Evolutionary conservation across 2,888 invertebrate genomes (phyloP), one percentile per base, ranked within the genome.

Genomic region (Drosophila flavopinicola): DNA sequence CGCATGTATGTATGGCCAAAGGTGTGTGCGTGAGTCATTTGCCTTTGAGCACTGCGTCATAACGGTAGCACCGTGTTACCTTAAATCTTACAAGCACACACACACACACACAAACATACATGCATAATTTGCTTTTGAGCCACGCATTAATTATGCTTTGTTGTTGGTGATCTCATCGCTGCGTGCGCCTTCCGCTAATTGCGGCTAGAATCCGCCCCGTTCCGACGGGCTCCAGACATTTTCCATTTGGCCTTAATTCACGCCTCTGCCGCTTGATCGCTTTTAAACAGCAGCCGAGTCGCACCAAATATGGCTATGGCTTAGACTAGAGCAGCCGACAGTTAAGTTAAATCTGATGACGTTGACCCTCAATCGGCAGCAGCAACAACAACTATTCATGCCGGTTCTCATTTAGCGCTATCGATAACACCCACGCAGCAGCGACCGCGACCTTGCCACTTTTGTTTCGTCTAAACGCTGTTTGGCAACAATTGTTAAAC

Each of bases 291-390:
- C 82, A 71, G 85, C 74, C 76, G 53, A 39, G 35, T 60, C 75
- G 44, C 65, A 53, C 80, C 74, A 71, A 59, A 76, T 73, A 85
- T 74, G 82, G 82, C 58, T 38, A 41, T 74, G 82, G 82, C 58
- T 38, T 41, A 67, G 53, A 60, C 59, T 44, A 27, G n/a, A 56
- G 37, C 58, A 51, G 30, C 20, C 51, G 58, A 25, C 73, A 64
- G 64, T 77, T 67, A 47, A 71, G 48, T 48, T 47, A n/a, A n/a
- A n/a, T 48, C 47, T 20, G 20, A 67, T 74, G 73, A 78, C 78
- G 76, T 67, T 80, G 76, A 76, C 78, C 82, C 74, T 78, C 80
- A 65, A 59, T 27, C 25, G 30, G 47, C 17, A 25, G 15, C 38
- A 32, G 13, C 39, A 42, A 44, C 49, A 39, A 32, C 37, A 37